Percentiles rank a stretch among this genome's conserved stretches.
Conservation (phyloP, 2,113 vertebrate genomes). For the Colius striatus region DNA sequence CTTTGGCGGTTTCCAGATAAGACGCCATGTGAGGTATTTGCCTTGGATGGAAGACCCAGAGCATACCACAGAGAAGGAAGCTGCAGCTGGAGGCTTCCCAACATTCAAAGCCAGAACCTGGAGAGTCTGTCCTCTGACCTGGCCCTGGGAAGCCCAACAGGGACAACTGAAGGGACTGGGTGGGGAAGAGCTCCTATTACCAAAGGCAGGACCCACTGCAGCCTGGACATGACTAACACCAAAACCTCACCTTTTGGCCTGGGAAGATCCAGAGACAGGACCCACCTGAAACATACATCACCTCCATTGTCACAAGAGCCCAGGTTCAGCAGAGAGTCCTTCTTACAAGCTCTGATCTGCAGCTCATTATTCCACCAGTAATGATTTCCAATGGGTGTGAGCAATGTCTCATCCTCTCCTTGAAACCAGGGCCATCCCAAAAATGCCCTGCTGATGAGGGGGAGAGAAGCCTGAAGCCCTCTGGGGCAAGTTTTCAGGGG, state of each 20-base stretch:
- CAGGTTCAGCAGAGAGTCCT: no score
- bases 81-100: not conserved
- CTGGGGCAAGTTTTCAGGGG: not conserved
- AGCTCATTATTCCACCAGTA: fast-evolving
- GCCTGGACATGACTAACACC: not conserved
- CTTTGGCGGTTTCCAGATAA: not conserved
- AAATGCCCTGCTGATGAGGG: not conserved
- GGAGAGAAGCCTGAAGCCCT: not conserved
- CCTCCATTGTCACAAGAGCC: not conserved
- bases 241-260: not conserved
- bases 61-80: fast-evolving
- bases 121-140: not conserved
- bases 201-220: not conserved
- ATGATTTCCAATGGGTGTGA: fast-evolving
- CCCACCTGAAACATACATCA: fast-evolving
- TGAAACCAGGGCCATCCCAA: not conserved
- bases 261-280: not conserved
- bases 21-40: fast-evolving
- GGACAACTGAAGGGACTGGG: fast-evolving
- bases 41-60: not conserved
- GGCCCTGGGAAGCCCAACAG: fast-evolving
- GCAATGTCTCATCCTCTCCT: not conserved
- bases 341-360: not conserved
- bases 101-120: not conserved
- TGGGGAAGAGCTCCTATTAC: not conserved